These are phyloP conservation scores for Hydropotes inermis DNA, from an alignment of 2,113 vertebrate genomes.

Conservation along the genomic window DNA sequence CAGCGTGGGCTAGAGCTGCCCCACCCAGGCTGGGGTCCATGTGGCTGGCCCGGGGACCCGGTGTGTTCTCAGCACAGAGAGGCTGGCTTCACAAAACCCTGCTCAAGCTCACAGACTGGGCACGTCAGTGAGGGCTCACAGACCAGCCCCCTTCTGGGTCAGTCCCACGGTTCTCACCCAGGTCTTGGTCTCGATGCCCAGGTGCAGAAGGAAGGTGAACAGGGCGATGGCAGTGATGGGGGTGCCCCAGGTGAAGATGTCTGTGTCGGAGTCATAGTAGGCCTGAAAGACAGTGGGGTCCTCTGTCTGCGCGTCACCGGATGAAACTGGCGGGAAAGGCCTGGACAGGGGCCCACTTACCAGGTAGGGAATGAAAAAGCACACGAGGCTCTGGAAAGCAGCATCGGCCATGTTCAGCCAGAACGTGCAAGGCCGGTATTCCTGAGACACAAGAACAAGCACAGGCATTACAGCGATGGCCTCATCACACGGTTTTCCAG, in stretches of 20 bases:
- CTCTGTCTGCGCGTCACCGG: background rate
- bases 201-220: constrained; percentile 93
- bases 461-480: background rate
- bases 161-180: constrained; percentile 86
- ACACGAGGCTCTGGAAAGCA: constrained; percentile 96
- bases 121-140: rapidly evolving
- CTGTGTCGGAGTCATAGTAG: constrained; percentile 92
- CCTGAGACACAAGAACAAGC: constrained; percentile 79
- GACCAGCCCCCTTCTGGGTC: no score
- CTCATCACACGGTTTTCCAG: background rate
- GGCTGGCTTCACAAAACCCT: background rate
- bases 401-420: constrained; percentile 99
- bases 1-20: background rate
- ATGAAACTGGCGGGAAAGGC: background rate
- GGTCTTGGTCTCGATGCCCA: constrained; percentile 97
- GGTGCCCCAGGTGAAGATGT: constrained; percentile 96
- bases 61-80: background rate
- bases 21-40: rapidly evolving
- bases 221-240: constrained; percentile 92
- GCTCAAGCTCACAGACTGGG: background rate
- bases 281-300: constrained; percentile 81
- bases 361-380: constrained; percentile 97
- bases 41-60: rapidly evolving
- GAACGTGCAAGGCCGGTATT: constrained; percentile 95
- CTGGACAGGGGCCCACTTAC: constrained; percentile 83